Evolutionary conservation across 2,113 vertebrate genomes (phyloP).

Genomic region (Silurus asotus): DNA sequence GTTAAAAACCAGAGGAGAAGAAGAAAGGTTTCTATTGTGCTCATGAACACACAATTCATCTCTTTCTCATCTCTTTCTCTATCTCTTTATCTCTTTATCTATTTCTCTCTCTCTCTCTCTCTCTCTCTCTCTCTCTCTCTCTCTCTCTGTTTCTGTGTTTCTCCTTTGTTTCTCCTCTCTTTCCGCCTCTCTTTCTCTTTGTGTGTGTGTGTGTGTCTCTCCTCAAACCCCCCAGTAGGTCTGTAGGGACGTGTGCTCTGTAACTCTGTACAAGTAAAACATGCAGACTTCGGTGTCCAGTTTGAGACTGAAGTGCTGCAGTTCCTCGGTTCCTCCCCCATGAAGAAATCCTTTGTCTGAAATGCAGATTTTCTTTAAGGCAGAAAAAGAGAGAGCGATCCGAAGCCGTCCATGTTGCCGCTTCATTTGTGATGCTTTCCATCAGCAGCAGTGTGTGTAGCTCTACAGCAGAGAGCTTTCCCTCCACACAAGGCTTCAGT

Average conservation of each 20-base stretch:
- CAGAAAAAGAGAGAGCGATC: slow-evolving; percentile 15
- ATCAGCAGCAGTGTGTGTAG: neutral
- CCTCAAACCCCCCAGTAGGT: slow-evolving; percentile 24
- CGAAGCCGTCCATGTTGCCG: neutral
- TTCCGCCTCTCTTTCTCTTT: neutral
- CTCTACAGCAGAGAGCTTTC: neutral
- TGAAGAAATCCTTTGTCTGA: slow-evolving; percentile 56
- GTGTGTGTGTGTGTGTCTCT: neutral
- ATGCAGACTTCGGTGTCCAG: slow-evolving; percentile 54
- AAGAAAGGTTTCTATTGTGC: slow-evolving; percentile 55
- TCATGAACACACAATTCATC: slow-evolving; percentile 18
- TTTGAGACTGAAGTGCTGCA: slow-evolving; percentile 45
- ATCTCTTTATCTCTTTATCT: too few species aligned
- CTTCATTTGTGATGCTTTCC: slow-evolving; percentile 37
- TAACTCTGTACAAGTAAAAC: slow-evolving; percentile 57
- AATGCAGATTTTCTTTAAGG: slow-evolving; percentile 21
- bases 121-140: neutral
- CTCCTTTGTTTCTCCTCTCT: neutral
- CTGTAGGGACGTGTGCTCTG: slow-evolving; percentile 43
- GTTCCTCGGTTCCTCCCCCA: slow-evolving; percentile 43
- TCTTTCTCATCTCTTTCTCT: neutral
- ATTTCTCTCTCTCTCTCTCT: too few species aligned
- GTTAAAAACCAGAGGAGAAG: slow-evolving; percentile 40
- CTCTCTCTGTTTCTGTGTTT: too few species aligned
- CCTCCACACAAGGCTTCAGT: neutral